phyloP scores from a whole-genome alignment of 2,113 vertebrate species.

The Cebus imitator region DNA sequence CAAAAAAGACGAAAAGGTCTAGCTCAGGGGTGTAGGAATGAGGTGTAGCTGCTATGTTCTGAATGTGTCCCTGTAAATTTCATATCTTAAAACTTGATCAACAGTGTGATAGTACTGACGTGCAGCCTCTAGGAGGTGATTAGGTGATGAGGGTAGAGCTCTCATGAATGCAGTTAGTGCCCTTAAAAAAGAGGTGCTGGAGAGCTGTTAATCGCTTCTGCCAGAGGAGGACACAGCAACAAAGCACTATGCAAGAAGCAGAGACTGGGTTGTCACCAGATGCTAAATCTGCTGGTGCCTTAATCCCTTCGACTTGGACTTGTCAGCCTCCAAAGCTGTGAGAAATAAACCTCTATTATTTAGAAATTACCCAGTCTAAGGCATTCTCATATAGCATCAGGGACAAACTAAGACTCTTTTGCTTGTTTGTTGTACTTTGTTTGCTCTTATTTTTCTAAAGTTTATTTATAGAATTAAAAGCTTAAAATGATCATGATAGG shows the following conservation, averaged over 20 bases:
- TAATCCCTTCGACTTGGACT: neutral
- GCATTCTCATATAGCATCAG: neutral
- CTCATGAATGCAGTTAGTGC: neutral
- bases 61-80: neutral
- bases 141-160: neutral
- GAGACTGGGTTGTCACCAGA: too few relatives aligned
- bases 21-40: neutral
- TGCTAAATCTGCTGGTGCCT: neutral
- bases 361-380: neutral
- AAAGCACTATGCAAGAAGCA: neutral
- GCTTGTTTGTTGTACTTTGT: neutral
- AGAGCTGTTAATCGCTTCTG: neutral
- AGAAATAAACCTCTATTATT: neutral
- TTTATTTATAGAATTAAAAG: slow-evolving; percentile 39
- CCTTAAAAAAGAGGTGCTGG: neutral
- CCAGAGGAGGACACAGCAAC: too few relatives aligned
- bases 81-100: neutral
- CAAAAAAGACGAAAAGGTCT: neutral
- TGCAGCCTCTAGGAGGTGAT: neutral
- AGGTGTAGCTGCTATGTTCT: neutral
- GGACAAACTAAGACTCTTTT: neutral
- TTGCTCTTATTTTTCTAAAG: neutral
- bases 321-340: neutral
- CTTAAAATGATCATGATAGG: neutral
- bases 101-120: neutral